phyloP scores from a whole-genome alignment of 2,888 invertebrate species.

The Tenthredo scrophulariae region DNA sequence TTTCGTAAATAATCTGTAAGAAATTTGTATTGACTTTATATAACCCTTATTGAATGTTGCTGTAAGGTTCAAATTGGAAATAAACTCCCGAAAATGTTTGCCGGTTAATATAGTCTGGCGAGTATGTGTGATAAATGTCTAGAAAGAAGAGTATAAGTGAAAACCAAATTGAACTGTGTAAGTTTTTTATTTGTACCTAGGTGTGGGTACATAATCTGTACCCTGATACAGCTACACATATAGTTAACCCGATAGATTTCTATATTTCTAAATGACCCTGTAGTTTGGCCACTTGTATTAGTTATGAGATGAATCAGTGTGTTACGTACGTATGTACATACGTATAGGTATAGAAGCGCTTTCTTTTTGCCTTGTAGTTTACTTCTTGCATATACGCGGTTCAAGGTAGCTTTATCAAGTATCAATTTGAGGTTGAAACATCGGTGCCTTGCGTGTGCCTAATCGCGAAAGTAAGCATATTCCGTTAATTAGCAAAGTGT shows the following conservation, averaged over 20 bases:
- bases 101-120: neutral
- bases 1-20: too few species aligned
- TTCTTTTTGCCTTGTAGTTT: conserved; percentile 38
- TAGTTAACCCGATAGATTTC: conserved; percentile 18
- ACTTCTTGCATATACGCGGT: neutral
- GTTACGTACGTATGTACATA: neutral
- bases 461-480: conserved; percentile 26
- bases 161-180: neutral
- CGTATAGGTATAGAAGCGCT: neutral
- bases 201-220: neutral
- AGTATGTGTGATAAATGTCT: neutral
- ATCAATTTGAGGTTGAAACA: conserved; percentile 18
- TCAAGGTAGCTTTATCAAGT: conserved; percentile 41
- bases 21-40: neutral
- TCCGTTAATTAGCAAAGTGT: conserved; percentile 22
- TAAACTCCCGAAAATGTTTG: neutral
- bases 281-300: neutral
- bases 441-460: neutral
- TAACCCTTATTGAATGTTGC: neutral
- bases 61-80: neutral
- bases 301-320: conserved; percentile 33
- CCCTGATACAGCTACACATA: neutral
- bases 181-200: neutral
- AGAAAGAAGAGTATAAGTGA: neutral
- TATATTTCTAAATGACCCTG: conserved; percentile 3